Percentiles rank a stretch among this genome's conserved stretches.
phyloP scores from a whole-genome alignment of 2,888 invertebrate genomes.

The Heteromyza rotundicornis region DNA sequence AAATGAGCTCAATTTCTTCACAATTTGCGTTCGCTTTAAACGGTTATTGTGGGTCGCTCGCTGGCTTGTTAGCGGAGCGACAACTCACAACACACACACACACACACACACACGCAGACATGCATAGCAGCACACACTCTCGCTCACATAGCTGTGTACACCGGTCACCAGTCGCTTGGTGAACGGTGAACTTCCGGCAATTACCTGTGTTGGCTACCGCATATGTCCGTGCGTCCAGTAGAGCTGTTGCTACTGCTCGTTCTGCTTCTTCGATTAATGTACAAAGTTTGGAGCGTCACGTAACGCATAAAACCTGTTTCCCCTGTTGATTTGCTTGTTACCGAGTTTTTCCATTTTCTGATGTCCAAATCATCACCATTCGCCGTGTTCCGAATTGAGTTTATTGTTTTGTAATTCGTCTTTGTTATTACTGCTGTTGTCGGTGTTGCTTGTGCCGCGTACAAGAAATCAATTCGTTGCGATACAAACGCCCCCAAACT shows the following conservation, averaged over 20 bases:
- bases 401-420: conserved; percentile 23
- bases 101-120: conserved; percentile 23
- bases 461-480: conserved; percentile 12
- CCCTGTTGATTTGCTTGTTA: not conserved
- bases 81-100: conserved; percentile 25
- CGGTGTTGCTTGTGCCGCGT: conserved; percentile 2
- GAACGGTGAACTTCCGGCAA: conserved; percentile 20
- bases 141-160: not conserved
- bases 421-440: conserved; percentile 14
- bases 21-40: conserved; percentile 13
- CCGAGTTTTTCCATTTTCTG: not conserved
- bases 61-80: too few species aligned
- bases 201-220: conserved; percentile 2
- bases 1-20: conserved; percentile 19
- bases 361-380: not conserved
- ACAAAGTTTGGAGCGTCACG: not conserved
- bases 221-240: not conserved
- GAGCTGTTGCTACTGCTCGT: not conserved
- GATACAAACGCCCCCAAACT: conserved; percentile 21
- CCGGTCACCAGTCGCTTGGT: not conserved
- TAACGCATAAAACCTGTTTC: conserved; percentile 8
- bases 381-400: not conserved
- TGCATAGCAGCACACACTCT: conserved; percentile 1
- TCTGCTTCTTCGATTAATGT: not conserved
- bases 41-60: conserved; percentile 7